Conservation (phyloP, 1,140 invertebrate species). For the Catajapyx aquilonaris region DNA sequence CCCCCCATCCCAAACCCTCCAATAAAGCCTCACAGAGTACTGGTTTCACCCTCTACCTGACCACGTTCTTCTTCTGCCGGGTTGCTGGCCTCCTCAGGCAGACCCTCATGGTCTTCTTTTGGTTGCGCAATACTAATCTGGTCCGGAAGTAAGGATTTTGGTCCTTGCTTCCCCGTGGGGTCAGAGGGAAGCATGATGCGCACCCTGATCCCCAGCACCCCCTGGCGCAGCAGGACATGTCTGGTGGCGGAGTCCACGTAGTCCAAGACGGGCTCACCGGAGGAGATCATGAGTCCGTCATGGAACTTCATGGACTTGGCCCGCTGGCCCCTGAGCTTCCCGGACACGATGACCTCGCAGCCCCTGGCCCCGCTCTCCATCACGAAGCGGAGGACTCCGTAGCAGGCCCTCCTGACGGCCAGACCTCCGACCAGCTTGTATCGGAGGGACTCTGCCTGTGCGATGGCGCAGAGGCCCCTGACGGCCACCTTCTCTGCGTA, state of each 20-base stretch:
- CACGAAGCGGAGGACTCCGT: slow-evolving; percentile 45
- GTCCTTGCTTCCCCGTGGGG: slow-evolving; percentile 37
- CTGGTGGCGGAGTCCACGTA: slow-evolving; percentile 42
- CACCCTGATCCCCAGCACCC: slow-evolving; percentile 44
- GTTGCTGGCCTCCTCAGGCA: too few relatives aligned
- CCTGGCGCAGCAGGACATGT: slow-evolving; percentile 36
- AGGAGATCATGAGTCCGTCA: slow-evolving; percentile 49
- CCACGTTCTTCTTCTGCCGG: too few relatives aligned
- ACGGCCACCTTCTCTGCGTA: slow-evolving; percentile 5
- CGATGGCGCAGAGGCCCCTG: slow-evolving; percentile 3
- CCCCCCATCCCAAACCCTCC: too few relatives aligned
- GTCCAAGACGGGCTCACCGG: slow-evolving; percentile 38
- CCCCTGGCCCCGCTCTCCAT: slow-evolving; percentile 48
- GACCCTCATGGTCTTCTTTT: too few relatives aligned
- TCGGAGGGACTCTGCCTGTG: slow-evolving; percentile 34
- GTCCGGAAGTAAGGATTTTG: slow-evolving; percentile 37
- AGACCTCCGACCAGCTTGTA: slow-evolving; percentile 47
- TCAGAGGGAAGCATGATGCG: slow-evolving; percentile 50
- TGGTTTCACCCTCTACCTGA: too few relatives aligned
- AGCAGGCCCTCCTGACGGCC: slow-evolving; percentile 43
- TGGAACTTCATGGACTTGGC: slow-evolving; percentile 52
- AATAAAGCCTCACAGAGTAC: too few relatives aligned
- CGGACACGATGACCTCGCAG: slow-evolving; percentile 46
- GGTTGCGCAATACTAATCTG: slow-evolving; percentile 35
- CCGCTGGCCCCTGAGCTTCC: slow-evolving; percentile 43